Evolutionary conservation across 2,113 vertebrate species (phyloP).

Genomic region (Apodemus sylvaticus): DNA sequence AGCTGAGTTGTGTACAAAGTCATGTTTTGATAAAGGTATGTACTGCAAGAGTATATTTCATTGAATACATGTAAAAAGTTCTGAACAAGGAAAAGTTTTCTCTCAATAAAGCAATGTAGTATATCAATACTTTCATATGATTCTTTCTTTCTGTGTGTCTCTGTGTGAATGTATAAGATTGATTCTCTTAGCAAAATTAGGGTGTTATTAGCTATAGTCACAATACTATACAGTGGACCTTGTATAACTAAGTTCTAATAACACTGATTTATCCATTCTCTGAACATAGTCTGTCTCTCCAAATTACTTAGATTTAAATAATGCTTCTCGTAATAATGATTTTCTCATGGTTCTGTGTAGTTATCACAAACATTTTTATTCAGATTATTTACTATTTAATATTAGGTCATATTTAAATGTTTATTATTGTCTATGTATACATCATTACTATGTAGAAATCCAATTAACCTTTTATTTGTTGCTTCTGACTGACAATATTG

Average conservation of each 20-base stretch:
- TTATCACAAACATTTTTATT: neutral
- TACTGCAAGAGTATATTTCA: neutral
- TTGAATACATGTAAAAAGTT: neutral
- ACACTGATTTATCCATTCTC: neutral
- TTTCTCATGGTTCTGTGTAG: neutral
- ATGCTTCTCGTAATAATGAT: neutral
- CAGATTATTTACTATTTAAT: constrained; percentile 1
- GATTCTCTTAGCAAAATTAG: neutral
- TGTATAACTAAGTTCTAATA: neutral
- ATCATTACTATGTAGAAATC: neutral
- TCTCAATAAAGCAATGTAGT: neutral
- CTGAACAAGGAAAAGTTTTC: neutral
- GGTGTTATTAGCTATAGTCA: neutral
- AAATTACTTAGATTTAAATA: neutral
- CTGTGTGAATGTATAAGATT: neutral
- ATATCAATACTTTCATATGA: neutral
- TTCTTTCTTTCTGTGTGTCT: neutral
- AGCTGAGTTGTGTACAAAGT: neutral
- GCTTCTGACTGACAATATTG: neutral
- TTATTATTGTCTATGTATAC: neutral
- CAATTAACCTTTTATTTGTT: neutral
- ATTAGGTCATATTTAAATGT: neutral
- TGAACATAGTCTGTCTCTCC: neutral
- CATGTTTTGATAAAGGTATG: neutral
- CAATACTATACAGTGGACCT: neutral